Conservation (phyloP, 2,113 vertebrate genomes). For the Actinemys pallida region DNA sequence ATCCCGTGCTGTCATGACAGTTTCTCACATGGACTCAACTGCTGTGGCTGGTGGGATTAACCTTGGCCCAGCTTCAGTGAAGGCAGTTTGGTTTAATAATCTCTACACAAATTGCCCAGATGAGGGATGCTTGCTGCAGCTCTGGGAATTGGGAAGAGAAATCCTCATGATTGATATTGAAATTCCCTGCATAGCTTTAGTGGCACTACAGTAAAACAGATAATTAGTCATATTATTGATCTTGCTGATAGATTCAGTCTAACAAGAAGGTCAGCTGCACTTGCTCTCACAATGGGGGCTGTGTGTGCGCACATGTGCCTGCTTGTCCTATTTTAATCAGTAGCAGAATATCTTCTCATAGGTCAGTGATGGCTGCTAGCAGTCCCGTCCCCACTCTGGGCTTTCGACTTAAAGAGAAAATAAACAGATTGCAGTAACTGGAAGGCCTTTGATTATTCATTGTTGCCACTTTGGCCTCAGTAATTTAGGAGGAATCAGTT, state of each 20-base stretch:
- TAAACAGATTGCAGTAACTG: not conserved
- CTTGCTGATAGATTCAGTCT: not conserved
- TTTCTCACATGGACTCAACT: not conserved
- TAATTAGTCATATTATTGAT: not conserved
- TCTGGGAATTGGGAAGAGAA: slow-evolving; percentile 8
- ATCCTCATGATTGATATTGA: not conserved
- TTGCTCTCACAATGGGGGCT: not conserved
- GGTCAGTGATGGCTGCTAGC: slow-evolving; percentile 41
- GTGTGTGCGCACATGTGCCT: not conserved
- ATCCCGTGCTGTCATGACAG: not conserved
- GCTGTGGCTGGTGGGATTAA: slow-evolving; percentile 28
- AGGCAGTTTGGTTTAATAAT: slow-evolving; percentile 50
- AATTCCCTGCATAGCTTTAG: not conserved
- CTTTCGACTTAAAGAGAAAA: slow-evolving; percentile 41
- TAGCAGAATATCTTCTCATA: slow-evolving; percentile 7
- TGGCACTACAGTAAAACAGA: not conserved
- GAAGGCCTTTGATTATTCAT: slow-evolving; percentile 21
- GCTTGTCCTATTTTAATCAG: slow-evolving; percentile 20
- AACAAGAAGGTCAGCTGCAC: not conserved
- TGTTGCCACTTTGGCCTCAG: not conserved
- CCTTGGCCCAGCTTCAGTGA: slow-evolving; percentile 60
- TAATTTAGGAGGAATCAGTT: not conserved
- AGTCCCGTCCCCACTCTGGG: rapidly evolving
- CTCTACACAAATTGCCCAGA: slow-evolving; percentile 40
- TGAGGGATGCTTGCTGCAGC: slow-evolving; percentile 14